Evolutionary conservation across 2,797 vertebrate species (phyloP).

Genomic region (Eupleurogrammus muticus): DNA sequence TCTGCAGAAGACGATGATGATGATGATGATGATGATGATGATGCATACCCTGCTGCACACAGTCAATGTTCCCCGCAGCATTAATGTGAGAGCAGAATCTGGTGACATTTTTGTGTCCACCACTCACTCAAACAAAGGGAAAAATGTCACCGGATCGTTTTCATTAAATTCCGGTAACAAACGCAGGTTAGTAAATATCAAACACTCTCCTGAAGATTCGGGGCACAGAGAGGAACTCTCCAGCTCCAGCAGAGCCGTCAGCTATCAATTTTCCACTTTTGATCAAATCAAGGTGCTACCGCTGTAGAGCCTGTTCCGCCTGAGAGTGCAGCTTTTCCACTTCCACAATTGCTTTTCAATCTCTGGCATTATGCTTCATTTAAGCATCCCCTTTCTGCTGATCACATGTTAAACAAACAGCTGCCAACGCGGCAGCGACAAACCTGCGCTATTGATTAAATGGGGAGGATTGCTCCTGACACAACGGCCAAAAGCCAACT

Average conservation of each 20-base stretch:
- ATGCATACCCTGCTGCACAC: too few relatives aligned
- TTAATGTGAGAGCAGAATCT: neutral
- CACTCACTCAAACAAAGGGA: neutral
- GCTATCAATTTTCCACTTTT: too few relatives aligned
- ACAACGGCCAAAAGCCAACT: neutral
- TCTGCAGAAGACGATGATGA: too few relatives aligned
- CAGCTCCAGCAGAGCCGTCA: neutral
- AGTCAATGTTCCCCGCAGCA: neutral
- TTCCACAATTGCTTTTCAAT: neutral
- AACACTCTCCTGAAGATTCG: neutral
- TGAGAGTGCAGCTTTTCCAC: too few relatives aligned
- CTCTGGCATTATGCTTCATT: neutral
- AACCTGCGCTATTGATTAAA: too few relatives aligned
- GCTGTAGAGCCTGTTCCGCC: too few relatives aligned
- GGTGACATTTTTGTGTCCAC: neutral
- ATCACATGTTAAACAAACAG: neutral
- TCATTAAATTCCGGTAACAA: too few relatives aligned
- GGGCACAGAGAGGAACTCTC: neutral
- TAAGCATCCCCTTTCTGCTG: neutral
- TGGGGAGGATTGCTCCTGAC: neutral
- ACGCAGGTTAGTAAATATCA: conserved; percentile 3
- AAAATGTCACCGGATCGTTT: neutral
- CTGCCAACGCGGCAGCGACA: neutral
- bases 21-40: too few relatives aligned
- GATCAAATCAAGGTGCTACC: too few relatives aligned